Evolutionary conservation across 1,140 invertebrate genomes (phyloP), one percentile per base, ranked within the genome.

Genomic region (Micrasema longulum): DNA sequence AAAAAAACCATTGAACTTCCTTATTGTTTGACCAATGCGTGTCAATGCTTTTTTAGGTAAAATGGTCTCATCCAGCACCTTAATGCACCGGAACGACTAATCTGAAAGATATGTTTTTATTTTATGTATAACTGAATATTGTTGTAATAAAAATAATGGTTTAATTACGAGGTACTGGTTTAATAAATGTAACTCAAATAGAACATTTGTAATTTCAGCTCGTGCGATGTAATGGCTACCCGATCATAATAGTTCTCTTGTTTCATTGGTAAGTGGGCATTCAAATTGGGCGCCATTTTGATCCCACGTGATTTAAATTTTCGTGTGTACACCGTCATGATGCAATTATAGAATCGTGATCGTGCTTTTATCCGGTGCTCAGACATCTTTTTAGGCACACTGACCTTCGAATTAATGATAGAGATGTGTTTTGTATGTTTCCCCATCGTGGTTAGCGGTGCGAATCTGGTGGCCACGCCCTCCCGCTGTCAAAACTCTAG

Each of bases 251-350:
- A 31, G 53, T 38, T 57, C 31, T 14, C 53, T 57, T 57, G 53
- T 57, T 57, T 36, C 53, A 31, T 36, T 31, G 12, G 53, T 57
- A 57, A 57, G 53, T 57, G 53, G 53, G n/a, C 53, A 57, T 35
- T 57, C 53, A 35, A 57, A 57, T 57, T 57, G 53, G 31, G 23
- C 53, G 53, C 53, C 53, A 57, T 57, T 57, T 57, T 57, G 53
- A 18, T 38, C 31, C 53, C 53, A 57, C 53, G 53, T 57, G 53
- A 57, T 36, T 31, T 14, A 18, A 53, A n/a, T 57, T 52, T 57
- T 57, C 26, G 53, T 57, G 31, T 18, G 12, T 14, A 38, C 6
- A 18, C 31, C 9, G 35, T 12, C 48, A 52, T 52, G 16, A 23
- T 23, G 48, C 48, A 20, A 18, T 52, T 23, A 14, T 20, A 52